phyloP scores from a whole-genome alignment of 2,888 invertebrate species.

The Altica lythri region DNA sequence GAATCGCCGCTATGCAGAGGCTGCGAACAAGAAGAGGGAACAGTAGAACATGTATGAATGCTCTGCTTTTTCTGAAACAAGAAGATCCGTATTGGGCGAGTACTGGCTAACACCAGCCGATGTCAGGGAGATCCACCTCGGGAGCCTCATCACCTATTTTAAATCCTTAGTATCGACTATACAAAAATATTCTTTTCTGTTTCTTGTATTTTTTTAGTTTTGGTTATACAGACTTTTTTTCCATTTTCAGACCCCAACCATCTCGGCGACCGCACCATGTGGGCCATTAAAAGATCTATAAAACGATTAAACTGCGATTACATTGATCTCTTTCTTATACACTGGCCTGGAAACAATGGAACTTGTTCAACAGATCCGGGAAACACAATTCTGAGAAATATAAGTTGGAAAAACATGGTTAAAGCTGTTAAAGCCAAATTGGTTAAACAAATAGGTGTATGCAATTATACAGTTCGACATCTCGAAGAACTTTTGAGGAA shows the following conservation, averaged over 20 bases:
- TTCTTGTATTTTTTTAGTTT: neutral
- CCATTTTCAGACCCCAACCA: conserved; percentile 61
- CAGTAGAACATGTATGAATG: no score
- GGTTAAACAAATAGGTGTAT: conserved; percentile 74
- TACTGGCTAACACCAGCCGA: no score
- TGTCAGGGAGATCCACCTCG: no score
- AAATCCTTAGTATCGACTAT: neutral
- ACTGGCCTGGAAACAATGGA: conserved; percentile 75
- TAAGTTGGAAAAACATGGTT: conserved; percentile 72
- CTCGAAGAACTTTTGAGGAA: conserved; percentile 65
- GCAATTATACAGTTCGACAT: conserved; percentile 75
- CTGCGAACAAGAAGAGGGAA: no score
- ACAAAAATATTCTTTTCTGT: neutral
- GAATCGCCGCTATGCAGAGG: no score
- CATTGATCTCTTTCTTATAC: conserved; percentile 79
- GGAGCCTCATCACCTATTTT: no score
- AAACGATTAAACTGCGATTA: conserved; percentile 67
- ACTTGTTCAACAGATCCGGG: conserved; percentile 61
- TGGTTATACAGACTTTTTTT: neutral
- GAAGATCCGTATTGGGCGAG: no score
- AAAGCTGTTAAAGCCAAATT: conserved; percentile 66
- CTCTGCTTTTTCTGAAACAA: no score
- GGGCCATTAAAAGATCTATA: conserved; percentile 65
- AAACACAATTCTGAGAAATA: conserved; percentile 63
- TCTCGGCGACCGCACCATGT: conserved; percentile 60